Base-by-base conservation (phyloP, 2,888 invertebrate species). In the Euproctis similis region DNA sequence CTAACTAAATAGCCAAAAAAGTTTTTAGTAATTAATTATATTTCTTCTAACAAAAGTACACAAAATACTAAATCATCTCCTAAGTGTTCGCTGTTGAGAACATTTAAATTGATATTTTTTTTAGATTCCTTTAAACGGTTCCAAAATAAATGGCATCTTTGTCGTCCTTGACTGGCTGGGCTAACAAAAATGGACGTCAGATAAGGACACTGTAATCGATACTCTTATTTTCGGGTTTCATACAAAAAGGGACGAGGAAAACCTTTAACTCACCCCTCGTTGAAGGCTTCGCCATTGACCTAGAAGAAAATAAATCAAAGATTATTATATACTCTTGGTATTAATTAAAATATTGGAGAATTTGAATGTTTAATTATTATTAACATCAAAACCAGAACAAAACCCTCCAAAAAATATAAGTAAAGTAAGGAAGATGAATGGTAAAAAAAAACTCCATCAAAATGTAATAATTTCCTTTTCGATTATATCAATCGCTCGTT, bases 151-250 rank as follows among this genome's bases (percentile, higher is more conserved):
- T 35, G 32, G 17, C 19, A 8, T 28, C 21, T 25, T 22, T 25
- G 17, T 8, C 25, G 26, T 16, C 25, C 21, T 29, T 26, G 22
- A 26, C 22, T 29, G 14, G 13, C 12, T 28, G 10, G 28, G 8
- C n/a, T 19, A 26, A 26, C 17, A 29, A 26, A 29, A 29, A 29
- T 33, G 28, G 22, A 10, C 18, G 18, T 25, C n/a, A 21, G 48
- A 51, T 51, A 51, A 47, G 34, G 40, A 26, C 25, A 26, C 23
- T 28, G 36, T 25, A 42, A 51, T 47, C 31, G 34, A 51, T 33
- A 34, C 24, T 35, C 34, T 36, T 46, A 51, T 46, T 46, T 42
- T 43, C 29, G 40, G 44, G 25, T 16, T n/a, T 10, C 22, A 22
- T 24, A 34, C 31, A 33, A 46, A n/a, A 33, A 47, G 26, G 27